Percentiles rank a stretch among this genome's conserved stretches.
Conservation (phyloP, 2,797 vertebrate genomes). For the Neopelma chrysocephalum region DNA sequence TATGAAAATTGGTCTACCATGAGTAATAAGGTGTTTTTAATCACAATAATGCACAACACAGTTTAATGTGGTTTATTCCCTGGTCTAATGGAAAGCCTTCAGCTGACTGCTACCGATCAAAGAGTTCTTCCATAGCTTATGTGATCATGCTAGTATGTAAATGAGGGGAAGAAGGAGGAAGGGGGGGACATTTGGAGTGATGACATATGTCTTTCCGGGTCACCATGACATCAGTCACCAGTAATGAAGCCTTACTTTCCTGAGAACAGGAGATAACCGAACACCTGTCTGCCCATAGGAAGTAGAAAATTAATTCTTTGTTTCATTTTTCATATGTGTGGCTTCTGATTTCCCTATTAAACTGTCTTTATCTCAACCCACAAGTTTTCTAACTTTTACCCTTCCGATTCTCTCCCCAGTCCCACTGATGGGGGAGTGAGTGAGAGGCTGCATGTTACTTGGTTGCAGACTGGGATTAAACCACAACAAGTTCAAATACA, state of each 20-base stretch:
- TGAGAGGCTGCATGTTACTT: not conserved
- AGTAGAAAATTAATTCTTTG: not conserved
- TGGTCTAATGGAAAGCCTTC: not conserved
- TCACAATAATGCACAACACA: not conserved
- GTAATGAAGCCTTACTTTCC: not conserved
- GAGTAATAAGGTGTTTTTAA: not conserved
- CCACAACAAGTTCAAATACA: not conserved
- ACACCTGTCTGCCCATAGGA: not conserved
- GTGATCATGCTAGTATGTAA: rapidly evolving
- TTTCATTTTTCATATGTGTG: not conserved
- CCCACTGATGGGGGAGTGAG: not conserved
- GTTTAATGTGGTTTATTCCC: conserved; percentile 39
- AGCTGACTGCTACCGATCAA: not conserved
- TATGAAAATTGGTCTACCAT: not conserved
- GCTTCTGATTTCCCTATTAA: not conserved
- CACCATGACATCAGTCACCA: too few species aligned
- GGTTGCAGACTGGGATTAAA: not conserved
- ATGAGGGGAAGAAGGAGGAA: not conserved
- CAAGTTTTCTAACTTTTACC: not conserved
- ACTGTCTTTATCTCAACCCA: not conserved
- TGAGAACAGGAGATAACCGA: not conserved
- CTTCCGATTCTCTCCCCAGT: not conserved
- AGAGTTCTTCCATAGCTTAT: not conserved
- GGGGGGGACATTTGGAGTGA: not conserved
- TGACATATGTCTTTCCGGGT: not conserved